phyloP scores from a whole-genome alignment of 2,797 vertebrate genomes.

The Prionace glauca region DNA sequence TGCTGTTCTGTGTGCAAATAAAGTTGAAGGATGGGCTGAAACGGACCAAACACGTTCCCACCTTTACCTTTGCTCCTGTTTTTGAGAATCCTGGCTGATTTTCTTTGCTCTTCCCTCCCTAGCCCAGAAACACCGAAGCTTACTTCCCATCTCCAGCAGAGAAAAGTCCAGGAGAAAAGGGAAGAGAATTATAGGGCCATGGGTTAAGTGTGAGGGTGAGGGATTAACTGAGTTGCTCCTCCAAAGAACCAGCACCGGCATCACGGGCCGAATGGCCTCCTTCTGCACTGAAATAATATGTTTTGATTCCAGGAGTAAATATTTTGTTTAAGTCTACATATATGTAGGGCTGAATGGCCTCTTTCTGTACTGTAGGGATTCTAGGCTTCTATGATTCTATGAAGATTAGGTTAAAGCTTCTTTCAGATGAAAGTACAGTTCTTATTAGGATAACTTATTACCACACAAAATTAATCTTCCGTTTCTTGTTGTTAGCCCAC shows the following conservation, averaged over 20 bases:
- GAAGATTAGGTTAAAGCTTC: not conserved
- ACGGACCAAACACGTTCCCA: not conserved
- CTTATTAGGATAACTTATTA: not conserved
- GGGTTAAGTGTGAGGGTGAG: no score
- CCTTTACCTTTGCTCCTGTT: not conserved
- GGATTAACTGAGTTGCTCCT: no score
- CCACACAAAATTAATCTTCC: not conserved
- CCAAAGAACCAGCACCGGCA: no score
- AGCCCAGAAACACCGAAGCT: not conserved
- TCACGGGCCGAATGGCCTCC: no score
- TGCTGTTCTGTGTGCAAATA: no score
- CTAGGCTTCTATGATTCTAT: no score
- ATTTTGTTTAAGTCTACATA: not conserved
- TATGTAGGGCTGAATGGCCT: not conserved
- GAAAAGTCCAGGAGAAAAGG: not conserved
- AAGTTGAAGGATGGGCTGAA: not conserved
- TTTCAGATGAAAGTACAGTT: not conserved
- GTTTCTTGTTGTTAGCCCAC: not conserved
- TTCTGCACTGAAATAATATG: no score
- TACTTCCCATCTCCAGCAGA: not conserved
- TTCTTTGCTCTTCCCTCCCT: not conserved
- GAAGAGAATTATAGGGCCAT: no score
- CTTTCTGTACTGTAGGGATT: no score
- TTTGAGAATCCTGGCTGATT: not conserved
- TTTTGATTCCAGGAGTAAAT: not conserved